A percentile compares a stretch with the other conserved stretches of the same genome.
These are phyloP conservation scores for Isurus oxyrinchus DNA, from an alignment of 2,113 vertebrate species.

Conservation along the genomic window DNA sequence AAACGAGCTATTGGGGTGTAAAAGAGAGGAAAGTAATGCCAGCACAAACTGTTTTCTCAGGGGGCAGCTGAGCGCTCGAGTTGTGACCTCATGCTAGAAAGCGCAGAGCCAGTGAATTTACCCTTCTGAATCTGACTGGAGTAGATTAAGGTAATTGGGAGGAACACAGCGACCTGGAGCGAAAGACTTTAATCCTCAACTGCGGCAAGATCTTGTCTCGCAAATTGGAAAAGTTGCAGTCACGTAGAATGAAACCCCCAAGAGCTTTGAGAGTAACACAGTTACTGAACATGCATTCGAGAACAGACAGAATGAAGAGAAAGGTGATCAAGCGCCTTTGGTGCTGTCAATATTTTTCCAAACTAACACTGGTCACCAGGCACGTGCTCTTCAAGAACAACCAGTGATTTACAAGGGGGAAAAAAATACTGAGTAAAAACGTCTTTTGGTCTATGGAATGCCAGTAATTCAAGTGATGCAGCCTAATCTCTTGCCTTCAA, in stretches of 20 bases:
- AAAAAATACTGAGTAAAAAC: neutral
- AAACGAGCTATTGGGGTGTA: neutral
- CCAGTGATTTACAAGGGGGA: neutral
- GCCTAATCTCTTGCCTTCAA: neutral
- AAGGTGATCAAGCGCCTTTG: neutral
- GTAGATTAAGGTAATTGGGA: neutral
- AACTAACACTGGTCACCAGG: neutral
- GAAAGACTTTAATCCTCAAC: neutral
- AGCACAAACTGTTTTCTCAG: neutral
- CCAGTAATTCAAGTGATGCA: neutral
- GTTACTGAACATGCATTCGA: neutral
- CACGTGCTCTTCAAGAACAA: neutral
- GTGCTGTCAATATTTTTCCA: neutral
- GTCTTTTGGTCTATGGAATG: conserved; percentile 6
- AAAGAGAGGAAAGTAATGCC: neutral
- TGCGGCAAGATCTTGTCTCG: neutral
- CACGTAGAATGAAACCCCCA: neutral
- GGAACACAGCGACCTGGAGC: neutral
- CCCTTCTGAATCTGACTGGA: neutral
- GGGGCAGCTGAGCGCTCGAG: neutral
- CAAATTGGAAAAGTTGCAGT: neutral
- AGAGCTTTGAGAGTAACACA: neutral
- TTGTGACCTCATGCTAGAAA: neutral
- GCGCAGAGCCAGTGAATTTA: neutral
- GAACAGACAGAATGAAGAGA: neutral